Evolutionary conservation across 2,888 invertebrate species (phyloP), one percentile per base, ranked within the genome.

Genomic region (Fragum fragum): DNA sequence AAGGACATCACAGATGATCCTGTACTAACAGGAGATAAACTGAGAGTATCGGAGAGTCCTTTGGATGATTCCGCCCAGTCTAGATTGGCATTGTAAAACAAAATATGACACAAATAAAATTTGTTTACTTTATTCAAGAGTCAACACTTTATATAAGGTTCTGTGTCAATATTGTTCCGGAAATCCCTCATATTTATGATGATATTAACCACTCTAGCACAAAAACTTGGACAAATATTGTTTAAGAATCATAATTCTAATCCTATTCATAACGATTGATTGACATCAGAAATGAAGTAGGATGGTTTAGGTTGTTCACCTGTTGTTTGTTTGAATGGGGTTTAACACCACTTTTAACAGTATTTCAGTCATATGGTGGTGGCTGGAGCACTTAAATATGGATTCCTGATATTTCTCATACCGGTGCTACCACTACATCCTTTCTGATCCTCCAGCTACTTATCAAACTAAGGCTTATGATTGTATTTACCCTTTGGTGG

Each of bases 141-240:
- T 57, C 36, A 32, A 63, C 63, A 63, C 63, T 63, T 36, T 23
- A n/a, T 18, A 32, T 36, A 36, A 32, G 32, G 21, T 32, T 63
- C 32, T 36, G 36, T 36, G 63, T 63, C 63, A 63, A 63, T 63
- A 63, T 63, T 63, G 18, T 63, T 32, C 32, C 26, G 63, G 63
- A 63, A 32, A 63, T 32, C 32, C 36, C 36, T 36, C 36, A 36
- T 36, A 47, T 9, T 36, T 36, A 5, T 47, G 47, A 57, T 57
- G 57, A 26, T 57, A 57, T 57, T 57, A n/a, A 47, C 47, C 47
- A 9, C 47, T 47, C 47, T n/a, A 47, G 47, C 47, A 47, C 47
- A 47, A 47, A 18, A 47, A n/a, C 47, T 47, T 14, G 3, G n/a
- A 14, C n/a, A 47, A 47, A 47, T 47, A 47, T 47, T 47, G n/a